Evolutionary conservation across 2,797 vertebrate genomes (phyloP), one percentile per base, ranked within the genome.

Genomic region (Pantherophis alleghaniensis): DNA sequence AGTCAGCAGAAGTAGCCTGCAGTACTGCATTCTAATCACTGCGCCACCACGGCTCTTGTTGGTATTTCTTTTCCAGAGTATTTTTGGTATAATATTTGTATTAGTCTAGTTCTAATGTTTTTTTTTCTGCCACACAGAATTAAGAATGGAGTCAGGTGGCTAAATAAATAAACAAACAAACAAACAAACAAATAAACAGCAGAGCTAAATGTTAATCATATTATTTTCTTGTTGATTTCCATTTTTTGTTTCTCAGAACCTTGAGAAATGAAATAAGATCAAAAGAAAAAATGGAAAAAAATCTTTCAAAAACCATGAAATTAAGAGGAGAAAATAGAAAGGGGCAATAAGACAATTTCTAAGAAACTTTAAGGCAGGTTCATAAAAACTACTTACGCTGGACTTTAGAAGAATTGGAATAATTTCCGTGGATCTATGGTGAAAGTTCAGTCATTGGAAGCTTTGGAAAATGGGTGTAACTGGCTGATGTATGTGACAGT

Each of bases 381-480:
- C 14, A 24, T 69, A 10, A 42, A 4, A 32, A 55, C 37, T 6
- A 28, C 37, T 87, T 69, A 28, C 32, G 2, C 6, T 56, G 22
- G 47, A 87, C 32, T 66, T 28, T 57, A 22, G 4, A 6, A 32
- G 51, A 7, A 24, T 9, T 60, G 24, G 22, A 74, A 69, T 11
- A 47, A 18, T 16, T 47, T 57, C 12, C 7, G 12, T 51, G 55
- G 26, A 0, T 83, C 14, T 32, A 60, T 32, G 13, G 5, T 61
- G 66, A 86, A 89, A 32, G 32, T 22, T 60, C 28, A 5, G 22
- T 86, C n/a, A 55, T 3, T 53, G 24, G 57, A 42, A 11, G 12
- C 11, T 18, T 63, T 87, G 53, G 32, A 90, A 37, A 92, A 87
- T 95, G 96, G 93, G 96, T 94, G 96, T 95, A 93, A 59, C 96